Percentiles rank a stretch among this genome's conserved stretches.
phyloP scores from a whole-genome alignment of 2,113 vertebrate genomes.

The Urocynchramus pylzowi region DNA sequence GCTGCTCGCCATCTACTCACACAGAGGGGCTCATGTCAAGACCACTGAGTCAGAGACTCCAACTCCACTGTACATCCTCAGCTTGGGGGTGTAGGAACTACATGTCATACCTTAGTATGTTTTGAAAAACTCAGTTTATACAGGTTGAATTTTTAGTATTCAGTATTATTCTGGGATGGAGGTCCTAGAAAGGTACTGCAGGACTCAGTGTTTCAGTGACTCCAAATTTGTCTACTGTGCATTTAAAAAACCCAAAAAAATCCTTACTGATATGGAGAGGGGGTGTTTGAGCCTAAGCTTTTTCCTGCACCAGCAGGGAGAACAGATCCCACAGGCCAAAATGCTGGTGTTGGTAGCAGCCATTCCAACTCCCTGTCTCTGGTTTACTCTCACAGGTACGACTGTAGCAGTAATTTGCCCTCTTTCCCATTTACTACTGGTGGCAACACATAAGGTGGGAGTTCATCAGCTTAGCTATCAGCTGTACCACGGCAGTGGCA shows the following conservation, averaged over 20 bases:
- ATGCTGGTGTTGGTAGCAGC: neutral
- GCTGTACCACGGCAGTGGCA: neutral
- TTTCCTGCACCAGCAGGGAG: neutral
- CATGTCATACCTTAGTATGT: neutral
- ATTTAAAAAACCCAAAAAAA: neutral
- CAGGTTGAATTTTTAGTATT: neutral
- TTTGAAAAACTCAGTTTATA: neutral
- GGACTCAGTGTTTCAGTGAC: neutral
- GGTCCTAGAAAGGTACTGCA: neutral
- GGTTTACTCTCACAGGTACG: neutral
- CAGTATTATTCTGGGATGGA: neutral
- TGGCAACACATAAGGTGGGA: neutral
- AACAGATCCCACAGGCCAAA: neutral
- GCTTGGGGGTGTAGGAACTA: neutral
- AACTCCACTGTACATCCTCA: fast-evolving
- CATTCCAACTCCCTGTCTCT: neutral
- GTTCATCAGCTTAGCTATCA: neutral
- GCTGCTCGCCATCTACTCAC: neutral
- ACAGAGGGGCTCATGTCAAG: neutral
- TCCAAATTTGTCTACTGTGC: neutral
- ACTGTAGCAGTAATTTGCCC: neutral
- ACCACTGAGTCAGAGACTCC: neutral
- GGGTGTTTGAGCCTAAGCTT: neutral
- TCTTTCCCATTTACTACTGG: neutral
- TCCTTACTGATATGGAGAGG: neutral